Percentiles rank a stretch among this genome's conserved stretches.
These are phyloP conservation scores for Phoxinus phoxinus DNA, from an alignment of 2,113 vertebrate genomes.

Conservation along the genomic window DNA sequence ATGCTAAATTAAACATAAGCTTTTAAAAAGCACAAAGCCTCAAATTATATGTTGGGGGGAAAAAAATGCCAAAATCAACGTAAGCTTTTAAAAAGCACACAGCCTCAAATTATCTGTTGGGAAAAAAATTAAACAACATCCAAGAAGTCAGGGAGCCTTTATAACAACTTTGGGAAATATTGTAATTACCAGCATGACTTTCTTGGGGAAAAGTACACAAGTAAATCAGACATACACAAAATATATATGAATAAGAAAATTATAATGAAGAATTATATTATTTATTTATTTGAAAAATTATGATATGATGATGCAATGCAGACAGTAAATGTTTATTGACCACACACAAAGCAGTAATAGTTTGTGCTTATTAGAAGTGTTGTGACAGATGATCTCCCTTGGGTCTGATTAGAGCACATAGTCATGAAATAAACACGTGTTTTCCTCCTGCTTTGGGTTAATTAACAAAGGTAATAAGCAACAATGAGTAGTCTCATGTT, in stretches of 20 bases:
- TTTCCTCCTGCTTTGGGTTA: background rate
- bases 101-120: background rate
- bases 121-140: background rate
- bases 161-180: background rate
- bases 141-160: background rate
- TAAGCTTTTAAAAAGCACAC: background rate
- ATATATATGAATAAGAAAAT: background rate
- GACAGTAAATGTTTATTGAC: background rate
- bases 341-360: background rate
- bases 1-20: background rate
- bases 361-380: background rate
- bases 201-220: background rate
- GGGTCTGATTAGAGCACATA: constrained; percentile 4
- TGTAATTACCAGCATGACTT: background rate
- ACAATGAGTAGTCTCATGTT: constrained; percentile 2
- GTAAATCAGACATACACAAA: background rate
- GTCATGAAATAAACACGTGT: constrained; percentile 15
- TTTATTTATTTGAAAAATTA: background rate
- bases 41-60: too few relatives aligned
- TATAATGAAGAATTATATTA: background rate
- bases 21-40: background rate
- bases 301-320: background rate
- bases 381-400: background rate
- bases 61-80: background rate
- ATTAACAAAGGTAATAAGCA: constrained; percentile 3